These are phyloP conservation scores for Chionodraco myersi DNA, from an alignment of 2,113 vertebrate genomes.

Conservation along the genomic window DNA sequence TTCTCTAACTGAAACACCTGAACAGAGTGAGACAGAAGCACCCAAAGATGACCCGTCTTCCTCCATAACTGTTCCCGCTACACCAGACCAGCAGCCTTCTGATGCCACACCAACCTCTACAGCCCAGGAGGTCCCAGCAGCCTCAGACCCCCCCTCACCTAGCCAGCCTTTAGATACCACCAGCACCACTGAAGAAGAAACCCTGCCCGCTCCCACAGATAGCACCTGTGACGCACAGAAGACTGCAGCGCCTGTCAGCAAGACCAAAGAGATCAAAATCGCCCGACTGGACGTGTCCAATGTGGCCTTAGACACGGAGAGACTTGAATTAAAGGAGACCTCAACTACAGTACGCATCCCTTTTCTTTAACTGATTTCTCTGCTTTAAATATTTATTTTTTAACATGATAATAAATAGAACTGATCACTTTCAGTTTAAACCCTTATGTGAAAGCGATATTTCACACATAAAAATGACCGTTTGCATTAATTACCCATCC, in stretches of 20 bases:
- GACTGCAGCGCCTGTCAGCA: constrained; percentile 53
- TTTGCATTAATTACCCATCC: no score
- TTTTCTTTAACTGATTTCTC: neutral
- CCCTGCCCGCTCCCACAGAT: constrained; percentile 37
- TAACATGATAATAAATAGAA: neutral
- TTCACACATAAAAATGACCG: no score
- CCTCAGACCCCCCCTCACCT: constrained; percentile 33
- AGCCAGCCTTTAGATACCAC: constrained; percentile 45
- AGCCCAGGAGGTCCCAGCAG: constrained; percentile 44
- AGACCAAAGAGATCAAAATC: constrained; percentile 89
- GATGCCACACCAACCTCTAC: constrained; percentile 37
- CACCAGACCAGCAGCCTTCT: constrained; percentile 38
- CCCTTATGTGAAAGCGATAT: neutral
- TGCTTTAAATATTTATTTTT: neutral
- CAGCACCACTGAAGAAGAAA: constrained; percentile 35
- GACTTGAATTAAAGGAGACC: constrained; percentile 89
- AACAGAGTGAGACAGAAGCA: constrained; percentile 33
- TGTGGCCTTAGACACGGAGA: constrained; percentile 94
- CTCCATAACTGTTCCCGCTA: constrained; percentile 4
- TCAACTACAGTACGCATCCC: constrained; percentile 62
- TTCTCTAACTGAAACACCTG: constrained; percentile 24
- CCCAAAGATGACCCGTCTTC: constrained; percentile 42
- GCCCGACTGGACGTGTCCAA: constrained; percentile 94
- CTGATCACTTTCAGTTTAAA: neutral
- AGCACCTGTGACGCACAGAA: constrained; percentile 45